These are phyloP conservation scores for Coendou prehensilis DNA, from an alignment of 2,797 vertebrate genomes.

Conservation along the genomic window DNA sequence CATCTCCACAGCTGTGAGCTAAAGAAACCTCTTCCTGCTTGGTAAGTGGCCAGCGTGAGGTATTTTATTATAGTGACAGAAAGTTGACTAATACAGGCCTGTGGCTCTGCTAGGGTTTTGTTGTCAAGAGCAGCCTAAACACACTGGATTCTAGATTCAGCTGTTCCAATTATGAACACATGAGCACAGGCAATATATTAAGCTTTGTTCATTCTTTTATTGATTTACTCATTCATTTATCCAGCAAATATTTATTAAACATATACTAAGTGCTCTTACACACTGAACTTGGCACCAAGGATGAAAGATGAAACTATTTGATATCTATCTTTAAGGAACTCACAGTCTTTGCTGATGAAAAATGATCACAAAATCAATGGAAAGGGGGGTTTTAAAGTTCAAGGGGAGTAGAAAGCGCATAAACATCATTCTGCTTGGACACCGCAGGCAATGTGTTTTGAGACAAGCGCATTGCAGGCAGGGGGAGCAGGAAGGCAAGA, in stretches of 20 bases:
- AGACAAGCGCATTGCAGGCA: background rate
- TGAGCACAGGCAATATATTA: background rate
- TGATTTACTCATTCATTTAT: conserved; percentile 22
- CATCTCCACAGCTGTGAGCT: background rate
- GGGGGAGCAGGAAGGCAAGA: background rate
- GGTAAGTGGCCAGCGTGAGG: background rate
- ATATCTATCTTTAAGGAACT: background rate
- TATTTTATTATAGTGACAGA: background rate
- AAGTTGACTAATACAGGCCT: background rate
- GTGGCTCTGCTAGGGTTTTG: background rate
- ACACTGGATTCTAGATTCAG: conserved; percentile 7
- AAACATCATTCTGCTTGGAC: conserved; percentile 51
- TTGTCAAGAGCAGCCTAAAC: background rate
- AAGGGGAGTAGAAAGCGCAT: background rate
- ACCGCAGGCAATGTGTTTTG: background rate
- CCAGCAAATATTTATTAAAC: background rate
- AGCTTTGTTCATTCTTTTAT: conserved; percentile 3
- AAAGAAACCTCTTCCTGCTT: background rate
- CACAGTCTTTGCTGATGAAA: background rate
- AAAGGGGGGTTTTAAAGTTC: conserved; percentile 64
- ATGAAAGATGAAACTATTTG: conserved; percentile 53
- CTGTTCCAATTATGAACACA: background rate
- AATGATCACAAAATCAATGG: conserved; percentile 43
- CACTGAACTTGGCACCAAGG: background rate
- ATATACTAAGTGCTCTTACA: background rate